A percentile compares a stretch with the other conserved stretches of the same genome.
Evolutionary conservation across 2,888 invertebrate species (phyloP).

Genomic region (Morpho achilles): DNA sequence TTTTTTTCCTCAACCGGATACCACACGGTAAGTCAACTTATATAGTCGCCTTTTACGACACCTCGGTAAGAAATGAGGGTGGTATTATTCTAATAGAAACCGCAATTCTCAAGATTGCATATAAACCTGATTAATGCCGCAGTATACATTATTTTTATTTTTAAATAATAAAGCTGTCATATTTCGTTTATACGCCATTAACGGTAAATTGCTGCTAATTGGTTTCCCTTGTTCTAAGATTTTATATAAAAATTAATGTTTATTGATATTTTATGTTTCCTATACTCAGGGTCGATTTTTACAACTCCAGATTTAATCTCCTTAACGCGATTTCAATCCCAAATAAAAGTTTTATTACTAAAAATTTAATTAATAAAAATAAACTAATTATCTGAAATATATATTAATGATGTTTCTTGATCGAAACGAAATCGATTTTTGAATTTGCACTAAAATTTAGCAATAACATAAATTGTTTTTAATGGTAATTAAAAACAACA

Average conservation of each 20-base stretch:
- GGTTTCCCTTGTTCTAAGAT: slow-evolving; percentile 6
- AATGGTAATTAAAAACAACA: no score
- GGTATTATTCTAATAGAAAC: no score
- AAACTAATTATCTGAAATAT: neutral
- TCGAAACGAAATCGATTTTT: neutral
- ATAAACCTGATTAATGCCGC: no score
- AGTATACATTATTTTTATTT: no score
- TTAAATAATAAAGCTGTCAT: no score
- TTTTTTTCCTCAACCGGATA: no score
- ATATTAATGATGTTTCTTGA: slow-evolving; percentile 1
- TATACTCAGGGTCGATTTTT: slow-evolving; percentile 3
- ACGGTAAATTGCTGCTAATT: slow-evolving; percentile 5
- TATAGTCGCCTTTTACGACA: no score
- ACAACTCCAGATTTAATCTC: neutral
- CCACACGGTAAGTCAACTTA: no score
- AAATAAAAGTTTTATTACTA: neutral
- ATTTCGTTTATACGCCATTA: neutral
- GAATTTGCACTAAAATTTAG: no score
- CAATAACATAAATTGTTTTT: no score
- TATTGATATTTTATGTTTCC: slow-evolving; percentile 6
- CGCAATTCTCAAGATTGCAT: no score
- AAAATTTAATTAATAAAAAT: slow-evolving; percentile 3
- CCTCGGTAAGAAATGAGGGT: no score
- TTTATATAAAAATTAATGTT: slow-evolving; percentile 4
- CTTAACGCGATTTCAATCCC: neutral